Evolutionary conservation across 2,888 invertebrate genomes (phyloP).

Genomic region (Sesamia inferens): DNA sequence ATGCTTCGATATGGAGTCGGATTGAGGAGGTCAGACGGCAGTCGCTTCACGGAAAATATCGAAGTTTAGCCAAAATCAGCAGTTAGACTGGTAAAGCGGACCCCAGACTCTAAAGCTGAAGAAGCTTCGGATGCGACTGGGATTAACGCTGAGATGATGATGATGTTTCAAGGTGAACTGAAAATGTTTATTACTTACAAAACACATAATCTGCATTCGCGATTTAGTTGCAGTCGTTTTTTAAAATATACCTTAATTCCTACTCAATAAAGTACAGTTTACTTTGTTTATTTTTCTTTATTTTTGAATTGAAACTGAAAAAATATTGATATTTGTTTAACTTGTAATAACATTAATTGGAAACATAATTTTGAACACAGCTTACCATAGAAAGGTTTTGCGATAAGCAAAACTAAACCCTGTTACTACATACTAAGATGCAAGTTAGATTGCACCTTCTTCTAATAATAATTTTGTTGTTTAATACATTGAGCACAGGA

Average conservation of each 20-base stretch:
- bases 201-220: neutral
- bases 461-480: neutral
- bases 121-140: too few relatives aligned
- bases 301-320: neutral
- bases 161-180: too few relatives aligned
- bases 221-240: neutral
- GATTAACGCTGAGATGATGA: too few relatives aligned
- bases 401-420: neutral
- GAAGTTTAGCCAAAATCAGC: too few relatives aligned
- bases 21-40: too few relatives aligned
- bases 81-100: too few relatives aligned
- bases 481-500: constrained; percentile 10
- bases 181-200: neutral
- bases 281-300: too few relatives aligned
- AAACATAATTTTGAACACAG: neutral
- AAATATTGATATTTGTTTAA: neutral
- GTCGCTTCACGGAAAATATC: too few relatives aligned
- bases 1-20: too few relatives aligned
- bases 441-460: constrained; percentile 2
- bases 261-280: too few relatives aligned
- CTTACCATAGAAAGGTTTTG: neutral
- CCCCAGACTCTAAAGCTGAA: too few relatives aligned
- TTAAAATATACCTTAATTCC: too few relatives aligned
- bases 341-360: neutral
- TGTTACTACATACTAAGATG: neutral